Base-by-base conservation (phyloP, 2,113 vertebrate species). In the Bufo bufo region DNA sequence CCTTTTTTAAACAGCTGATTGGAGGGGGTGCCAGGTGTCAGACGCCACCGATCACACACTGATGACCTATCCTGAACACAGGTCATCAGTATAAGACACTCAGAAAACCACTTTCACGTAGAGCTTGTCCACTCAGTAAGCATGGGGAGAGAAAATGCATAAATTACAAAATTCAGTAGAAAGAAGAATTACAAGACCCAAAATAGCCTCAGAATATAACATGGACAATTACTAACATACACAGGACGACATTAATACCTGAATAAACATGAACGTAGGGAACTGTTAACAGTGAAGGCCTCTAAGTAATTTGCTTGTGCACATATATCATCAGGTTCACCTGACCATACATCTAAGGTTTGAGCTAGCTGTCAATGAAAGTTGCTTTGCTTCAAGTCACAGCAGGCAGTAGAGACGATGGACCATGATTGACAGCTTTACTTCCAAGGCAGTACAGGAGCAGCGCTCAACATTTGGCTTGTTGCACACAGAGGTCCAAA, bases 401-500 rank as follows among this genome's bases (percentile, higher is more conserved):
- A 8, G 47, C 4, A 61, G 59, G 47, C 17, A 9, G 43, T 8
- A 63, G 33, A 59, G 59, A 82, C 13, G 59, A 50, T 20, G 12
- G 78, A 81, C 16, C 43, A 47, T 83, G 20, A 83, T 69, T 66
- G 81, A 50, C 81, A 69, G 61, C 81, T 83, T 47, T 9, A 47
- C 47, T 69, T 66, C 58, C 8, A 49, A 83, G 3, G 9, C 14
- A 47, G 59, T 66, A 49, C 43, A 23, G 45, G 61, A 23, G 20
- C 61, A 13, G 10, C 19, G 20, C 49, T 69, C 19, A 0, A 45
- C n/a, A n/a, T 82, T 83, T 83, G 61, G 19, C 81, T 49, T 12
- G 59, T 66, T 47, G 43, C 47, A 66, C n/a, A 8, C n/a, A 49
- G 47, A 45, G 47, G 81, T 50, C 81, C 81, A n/a, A 65, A 50